These are phyloP conservation scores for Danaus melanippus DNA, from an alignment of 1,140 invertebrate genomes.

Conservation along the genomic window DNA sequence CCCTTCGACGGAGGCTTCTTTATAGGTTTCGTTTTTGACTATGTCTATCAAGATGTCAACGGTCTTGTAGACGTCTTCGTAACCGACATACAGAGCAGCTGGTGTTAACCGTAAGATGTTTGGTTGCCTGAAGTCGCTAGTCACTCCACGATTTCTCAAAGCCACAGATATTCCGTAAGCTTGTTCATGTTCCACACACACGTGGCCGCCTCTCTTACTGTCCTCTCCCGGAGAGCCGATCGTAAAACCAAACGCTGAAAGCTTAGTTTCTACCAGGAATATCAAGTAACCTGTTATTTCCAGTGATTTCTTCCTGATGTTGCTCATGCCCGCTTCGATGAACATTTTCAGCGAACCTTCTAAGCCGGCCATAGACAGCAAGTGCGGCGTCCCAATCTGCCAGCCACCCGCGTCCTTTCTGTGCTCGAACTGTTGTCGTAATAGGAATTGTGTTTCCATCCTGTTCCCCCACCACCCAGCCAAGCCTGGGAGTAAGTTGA, in stretches of 20 bases:
- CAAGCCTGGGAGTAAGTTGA: slow-evolving; percentile 37
- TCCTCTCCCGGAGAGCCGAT: slow-evolving; percentile 48
- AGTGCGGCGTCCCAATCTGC: slow-evolving; percentile 48
- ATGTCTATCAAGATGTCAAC: slow-evolving; percentile 44
- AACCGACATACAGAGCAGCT: slow-evolving; percentile 47
- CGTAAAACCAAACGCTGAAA: slow-evolving; percentile 34
- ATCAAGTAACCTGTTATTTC: slow-evolving; percentile 54
- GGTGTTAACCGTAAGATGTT: slow-evolving; percentile 49
- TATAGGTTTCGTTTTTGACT: slow-evolving; percentile 38
- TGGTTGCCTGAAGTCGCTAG: slow-evolving; percentile 46
- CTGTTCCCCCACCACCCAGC: slow-evolving; percentile 58
- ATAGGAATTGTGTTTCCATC: slow-evolving; percentile 42
- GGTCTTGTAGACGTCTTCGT: slow-evolving; percentile 44
- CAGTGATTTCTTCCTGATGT: slow-evolving; percentile 50
- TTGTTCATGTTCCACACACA: slow-evolving; percentile 51
- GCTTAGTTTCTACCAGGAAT: slow-evolving; percentile 45
- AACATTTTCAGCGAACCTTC: slow-evolving; percentile 48
- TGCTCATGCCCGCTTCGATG: slow-evolving; percentile 39
- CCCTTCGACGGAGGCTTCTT: slow-evolving; percentile 23
- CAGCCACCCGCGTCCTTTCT: slow-evolving; percentile 43
- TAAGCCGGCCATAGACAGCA: slow-evolving; percentile 45
- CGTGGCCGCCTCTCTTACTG: slow-evolving; percentile 45
- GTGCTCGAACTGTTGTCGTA: slow-evolving; percentile 53
- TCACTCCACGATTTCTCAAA: slow-evolving; percentile 36
- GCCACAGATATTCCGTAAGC: slow-evolving; percentile 46